Percentiles rank a stretch among this genome's conserved stretches.
Conservation (phyloP, 2,797 vertebrate genomes). For the Gorsachius magnificus region DNA sequence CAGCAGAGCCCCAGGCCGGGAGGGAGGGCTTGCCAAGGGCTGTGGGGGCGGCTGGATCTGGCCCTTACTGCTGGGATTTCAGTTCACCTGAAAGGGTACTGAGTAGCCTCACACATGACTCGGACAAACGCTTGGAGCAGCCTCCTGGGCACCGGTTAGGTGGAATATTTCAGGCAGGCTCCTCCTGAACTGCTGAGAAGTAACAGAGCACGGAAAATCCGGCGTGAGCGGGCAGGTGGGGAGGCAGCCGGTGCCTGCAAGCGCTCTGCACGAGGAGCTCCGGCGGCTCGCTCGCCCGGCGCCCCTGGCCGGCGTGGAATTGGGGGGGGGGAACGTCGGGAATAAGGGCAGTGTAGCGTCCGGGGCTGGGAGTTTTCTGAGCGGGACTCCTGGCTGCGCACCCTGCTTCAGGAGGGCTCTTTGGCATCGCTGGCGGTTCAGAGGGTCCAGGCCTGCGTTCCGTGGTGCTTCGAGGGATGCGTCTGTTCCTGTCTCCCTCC, state of each 20-base stretch:
- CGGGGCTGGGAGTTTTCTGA: fast-evolving
- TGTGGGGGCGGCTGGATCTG: not conserved
- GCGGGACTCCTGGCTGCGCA: not conserved
- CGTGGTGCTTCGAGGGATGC: fast-evolving
- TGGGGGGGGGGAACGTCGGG: not conserved
- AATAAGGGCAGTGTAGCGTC: fast-evolving
- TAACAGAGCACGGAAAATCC: not conserved
- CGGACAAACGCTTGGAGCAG: not conserved
- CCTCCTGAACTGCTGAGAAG: not conserved
- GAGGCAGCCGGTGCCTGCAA: not conserved
- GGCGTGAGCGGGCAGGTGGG: not conserved
- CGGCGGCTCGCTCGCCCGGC: fast-evolving
- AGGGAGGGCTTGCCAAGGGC: not conserved
- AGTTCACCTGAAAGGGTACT: not conserved
- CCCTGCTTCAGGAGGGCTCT: not conserved
- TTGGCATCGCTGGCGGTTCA: fast-evolving
- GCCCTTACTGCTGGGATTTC: not conserved
- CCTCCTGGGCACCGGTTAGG: not conserved
- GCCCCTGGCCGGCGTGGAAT: not conserved
- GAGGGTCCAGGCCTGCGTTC: fast-evolving
- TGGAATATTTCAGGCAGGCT: not conserved
- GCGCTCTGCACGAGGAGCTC: not conserved
- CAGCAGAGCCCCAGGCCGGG: not conserved
- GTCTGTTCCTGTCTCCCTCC: not conserved
- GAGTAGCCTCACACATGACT: not conserved